phyloP scores from a whole-genome alignment of 2,888 invertebrate genomes.

The Drosophila cracens region DNA sequence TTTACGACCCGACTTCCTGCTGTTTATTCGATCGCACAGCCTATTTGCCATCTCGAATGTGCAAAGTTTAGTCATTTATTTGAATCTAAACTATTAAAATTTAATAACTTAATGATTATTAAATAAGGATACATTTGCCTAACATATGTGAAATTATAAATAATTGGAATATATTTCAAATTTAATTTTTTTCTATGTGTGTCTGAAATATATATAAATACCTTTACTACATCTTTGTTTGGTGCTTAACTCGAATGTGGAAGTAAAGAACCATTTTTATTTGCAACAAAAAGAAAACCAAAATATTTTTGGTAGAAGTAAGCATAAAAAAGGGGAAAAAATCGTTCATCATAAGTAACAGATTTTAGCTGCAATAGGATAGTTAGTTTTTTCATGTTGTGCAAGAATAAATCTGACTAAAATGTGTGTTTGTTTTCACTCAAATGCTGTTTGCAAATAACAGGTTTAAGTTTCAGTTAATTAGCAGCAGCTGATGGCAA shows the following conservation, averaged over 20 bases:
- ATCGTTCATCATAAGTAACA: not conserved
- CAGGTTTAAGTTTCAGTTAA: conserved; percentile 15
- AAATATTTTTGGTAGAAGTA: not conserved
- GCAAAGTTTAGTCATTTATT: conserved; percentile 28
- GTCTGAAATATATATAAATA: not conserved
- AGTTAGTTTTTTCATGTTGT: not conserved
- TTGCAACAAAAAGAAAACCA: not conserved
- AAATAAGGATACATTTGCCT: not conserved
- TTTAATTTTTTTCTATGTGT: not conserved
- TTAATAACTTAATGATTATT: conserved; percentile 6
- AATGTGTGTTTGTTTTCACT: not conserved
- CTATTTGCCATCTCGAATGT: conserved; percentile 3
- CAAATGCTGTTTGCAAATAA: conserved; percentile 1
- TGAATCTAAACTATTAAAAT: conserved; percentile 25
- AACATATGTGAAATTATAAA: not conserved
- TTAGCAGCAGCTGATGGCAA: conserved; percentile 49
- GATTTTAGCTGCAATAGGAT: not conserved
- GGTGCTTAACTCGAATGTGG: too few relatives aligned
- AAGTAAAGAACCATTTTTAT: not conserved
- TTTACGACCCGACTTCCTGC: conserved; percentile 22
- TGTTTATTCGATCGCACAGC: conserved; percentile 31
- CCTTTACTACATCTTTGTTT: not conserved
- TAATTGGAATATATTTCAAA: not conserved
- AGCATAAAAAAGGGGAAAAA: not conserved
- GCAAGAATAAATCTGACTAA: not conserved